Evolutionary conservation across 53 echinoderm and acorn worm genomes (phyloP).

Genomic region (Holothuria leucospilota): DNA sequence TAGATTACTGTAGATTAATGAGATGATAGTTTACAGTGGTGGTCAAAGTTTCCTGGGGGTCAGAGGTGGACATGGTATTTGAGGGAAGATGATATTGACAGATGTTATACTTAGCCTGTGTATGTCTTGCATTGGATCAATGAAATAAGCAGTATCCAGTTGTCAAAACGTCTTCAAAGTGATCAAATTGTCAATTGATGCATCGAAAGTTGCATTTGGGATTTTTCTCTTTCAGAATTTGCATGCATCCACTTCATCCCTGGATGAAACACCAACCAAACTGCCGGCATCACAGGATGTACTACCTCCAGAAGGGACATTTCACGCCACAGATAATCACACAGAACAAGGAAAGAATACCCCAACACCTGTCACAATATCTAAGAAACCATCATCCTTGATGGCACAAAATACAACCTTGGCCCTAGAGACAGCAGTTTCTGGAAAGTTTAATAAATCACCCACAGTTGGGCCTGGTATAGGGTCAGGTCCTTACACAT

Average conservation of each 20-base stretch:
- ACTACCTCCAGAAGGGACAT: constrained; percentile 39
- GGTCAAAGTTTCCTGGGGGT: too few relatives aligned
- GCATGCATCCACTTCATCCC: constrained; percentile 55
- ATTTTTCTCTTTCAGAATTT: constrained; percentile 27
- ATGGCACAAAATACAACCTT: constrained; percentile 91
- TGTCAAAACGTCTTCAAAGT: too few relatives aligned
- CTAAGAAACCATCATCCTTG: constrained; percentile 77
- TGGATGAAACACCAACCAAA: constrained; percentile 91
- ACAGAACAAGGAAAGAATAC: constrained; percentile 17
- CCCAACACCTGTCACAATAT: constrained; percentile 56
- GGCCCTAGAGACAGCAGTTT: constrained; percentile 87
- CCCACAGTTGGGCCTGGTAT: constrained; percentile 38
- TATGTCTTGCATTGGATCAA: too few relatives aligned
- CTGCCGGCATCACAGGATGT: constrained; percentile 64
- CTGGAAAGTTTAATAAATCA: constrained; percentile 65
- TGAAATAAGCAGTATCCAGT: too few relatives aligned
- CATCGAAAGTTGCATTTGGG: too few relatives aligned
- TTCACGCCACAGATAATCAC: background rate
- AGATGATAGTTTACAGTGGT: too few relatives aligned
- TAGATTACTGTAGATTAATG: too few relatives aligned
- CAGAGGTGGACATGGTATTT: too few relatives aligned
- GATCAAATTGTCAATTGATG: too few relatives aligned
- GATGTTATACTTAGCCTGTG: too few relatives aligned
- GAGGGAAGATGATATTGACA: too few relatives aligned
- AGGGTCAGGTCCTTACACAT: background rate